These are phyloP conservation scores for Crepidodera aurea DNA, from an alignment of 2,888 invertebrate species.

Conservation along the genomic window DNA sequence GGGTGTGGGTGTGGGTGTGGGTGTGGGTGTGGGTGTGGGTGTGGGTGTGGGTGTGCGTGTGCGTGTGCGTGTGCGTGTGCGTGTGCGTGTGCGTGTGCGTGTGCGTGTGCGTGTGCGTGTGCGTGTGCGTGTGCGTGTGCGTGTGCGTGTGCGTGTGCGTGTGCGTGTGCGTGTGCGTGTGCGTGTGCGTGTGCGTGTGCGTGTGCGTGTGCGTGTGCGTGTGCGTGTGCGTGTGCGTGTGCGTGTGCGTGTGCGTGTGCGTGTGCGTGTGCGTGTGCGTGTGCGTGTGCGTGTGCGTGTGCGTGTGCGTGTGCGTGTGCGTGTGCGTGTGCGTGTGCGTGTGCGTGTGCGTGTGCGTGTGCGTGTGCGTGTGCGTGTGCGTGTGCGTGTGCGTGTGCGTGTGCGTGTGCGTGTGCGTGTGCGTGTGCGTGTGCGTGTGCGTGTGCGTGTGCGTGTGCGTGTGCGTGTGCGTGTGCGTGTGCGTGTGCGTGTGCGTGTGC, in stretches of 20 bases:
- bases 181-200: slow-evolving; percentile 10
- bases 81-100: no score
- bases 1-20: no score
- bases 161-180: slow-evolving; percentile 5
- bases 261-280: slow-evolving; percentile 11
- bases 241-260: slow-evolving; percentile 10
- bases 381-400: slow-evolving; percentile 11
- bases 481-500: background rate
- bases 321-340: slow-evolving; percentile 11
- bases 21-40: no score
- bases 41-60: no score
- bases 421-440: slow-evolving; percentile 9
- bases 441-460: slow-evolving; percentile 11
- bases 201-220: slow-evolving; percentile 11
- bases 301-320: slow-evolving; percentile 10
- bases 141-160: no score
- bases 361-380: slow-evolving; percentile 10
- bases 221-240: slow-evolving; percentile 11
- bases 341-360: slow-evolving; percentile 11
- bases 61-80: no score
- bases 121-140: no score
- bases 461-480: slow-evolving; percentile 1
- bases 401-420: slow-evolving; percentile 9
- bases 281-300: slow-evolving; percentile 11
- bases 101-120: no score